phyloP scores from a whole-genome alignment of 1,140 invertebrate genomes.

The Drosophila sechellia region DNA sequence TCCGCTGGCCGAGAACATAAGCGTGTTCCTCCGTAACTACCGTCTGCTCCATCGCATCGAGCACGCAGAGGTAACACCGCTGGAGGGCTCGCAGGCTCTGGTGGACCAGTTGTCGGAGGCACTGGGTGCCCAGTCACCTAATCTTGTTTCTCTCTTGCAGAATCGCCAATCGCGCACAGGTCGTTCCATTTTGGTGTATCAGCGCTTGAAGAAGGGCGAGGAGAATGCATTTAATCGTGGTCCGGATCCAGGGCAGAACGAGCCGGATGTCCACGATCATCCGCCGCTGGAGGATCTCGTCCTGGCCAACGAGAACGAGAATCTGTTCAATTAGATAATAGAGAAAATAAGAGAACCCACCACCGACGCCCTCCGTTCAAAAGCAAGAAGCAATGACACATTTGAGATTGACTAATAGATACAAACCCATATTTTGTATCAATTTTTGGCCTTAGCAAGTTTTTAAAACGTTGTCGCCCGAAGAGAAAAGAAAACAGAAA shows the following conservation, averaged over 20 bases:
- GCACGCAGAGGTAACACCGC: slow-evolving; percentile 62
- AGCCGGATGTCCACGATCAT: slow-evolving; percentile 14
- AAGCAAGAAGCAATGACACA: slow-evolving; percentile 19
- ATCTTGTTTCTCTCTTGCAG: slow-evolving; percentile 68
- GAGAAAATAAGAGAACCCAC: slow-evolving; percentile 30
- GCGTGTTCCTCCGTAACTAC: slow-evolving; percentile 72
- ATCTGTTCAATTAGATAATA: slow-evolving; percentile 59
- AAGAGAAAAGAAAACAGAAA: slow-evolving; percentile 1
- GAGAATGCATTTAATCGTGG: slow-evolving; percentile 76
- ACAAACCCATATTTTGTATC: slow-evolving; percentile 48
- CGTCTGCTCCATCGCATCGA: slow-evolving; percentile 65
- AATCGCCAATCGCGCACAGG: slow-evolving; percentile 64
- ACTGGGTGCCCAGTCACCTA: slow-evolving; percentile 61
- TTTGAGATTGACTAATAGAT: slow-evolving; percentile 50
- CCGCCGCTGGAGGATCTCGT: slow-evolving; percentile 10
- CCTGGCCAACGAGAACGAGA: slow-evolving; percentile 37
- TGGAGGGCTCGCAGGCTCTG: slow-evolving; percentile 52
- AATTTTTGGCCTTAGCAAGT: slow-evolving; percentile 52
- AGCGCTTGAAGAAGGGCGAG: slow-evolving; percentile 70
- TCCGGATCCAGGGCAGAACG: background rate
- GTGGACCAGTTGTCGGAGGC: slow-evolving; percentile 59
- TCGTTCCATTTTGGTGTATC: slow-evolving; percentile 70
- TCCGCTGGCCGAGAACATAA: slow-evolving; percentile 82
- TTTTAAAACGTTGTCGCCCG: slow-evolving; percentile 50
- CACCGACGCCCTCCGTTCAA: slow-evolving; percentile 66